A percentile compares a stretch with the other conserved stretches of the same genome.
Evolutionary conservation across 2,113 vertebrate genomes (phyloP).

Genomic region (Sardina pilchardus): DNA sequence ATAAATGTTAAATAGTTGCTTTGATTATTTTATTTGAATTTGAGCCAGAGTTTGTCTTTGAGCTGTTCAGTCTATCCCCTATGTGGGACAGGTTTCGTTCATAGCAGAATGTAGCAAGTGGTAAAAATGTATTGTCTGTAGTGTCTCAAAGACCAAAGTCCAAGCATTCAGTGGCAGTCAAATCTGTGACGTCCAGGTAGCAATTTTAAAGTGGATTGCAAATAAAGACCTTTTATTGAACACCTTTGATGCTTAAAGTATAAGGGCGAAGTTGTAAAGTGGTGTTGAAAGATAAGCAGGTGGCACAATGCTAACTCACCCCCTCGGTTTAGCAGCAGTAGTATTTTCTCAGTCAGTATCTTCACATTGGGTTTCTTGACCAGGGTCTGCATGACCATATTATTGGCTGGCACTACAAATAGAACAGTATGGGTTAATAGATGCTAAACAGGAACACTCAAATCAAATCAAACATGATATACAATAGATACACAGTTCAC

Average conservation of each 20-base stretch:
- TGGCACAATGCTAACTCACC: slow-evolving; percentile 67
- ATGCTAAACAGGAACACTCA: slow-evolving; percentile 12
- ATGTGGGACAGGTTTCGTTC: not conserved
- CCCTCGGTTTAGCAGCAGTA: slow-evolving; percentile 91
- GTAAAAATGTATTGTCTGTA: not conserved
- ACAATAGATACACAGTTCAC: not conserved
- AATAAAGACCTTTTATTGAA: not conserved
- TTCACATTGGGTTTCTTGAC: slow-evolving; percentile 87
- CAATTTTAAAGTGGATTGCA: not conserved
- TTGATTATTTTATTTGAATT: not conserved
- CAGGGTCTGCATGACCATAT: slow-evolving; percentile 89
- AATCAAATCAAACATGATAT: not conserved
- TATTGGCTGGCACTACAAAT: slow-evolving; percentile 82
- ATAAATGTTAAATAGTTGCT: not conserved
- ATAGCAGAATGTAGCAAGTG: not conserved
- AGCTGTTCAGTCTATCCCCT: not conserved
- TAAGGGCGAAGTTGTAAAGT: not conserved
- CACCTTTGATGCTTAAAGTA: not conserved
- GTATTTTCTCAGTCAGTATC: slow-evolving; percentile 89
- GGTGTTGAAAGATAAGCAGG: not conserved
- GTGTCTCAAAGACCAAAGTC: not conserved
- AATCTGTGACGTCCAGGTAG: not conserved
- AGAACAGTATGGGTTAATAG: not conserved
- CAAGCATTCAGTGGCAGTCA: not conserved
- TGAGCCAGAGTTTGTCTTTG: not conserved